Conservation (phyloP, 1,140 invertebrate genomes). For the Holcopasites calliopsidis region DNA sequence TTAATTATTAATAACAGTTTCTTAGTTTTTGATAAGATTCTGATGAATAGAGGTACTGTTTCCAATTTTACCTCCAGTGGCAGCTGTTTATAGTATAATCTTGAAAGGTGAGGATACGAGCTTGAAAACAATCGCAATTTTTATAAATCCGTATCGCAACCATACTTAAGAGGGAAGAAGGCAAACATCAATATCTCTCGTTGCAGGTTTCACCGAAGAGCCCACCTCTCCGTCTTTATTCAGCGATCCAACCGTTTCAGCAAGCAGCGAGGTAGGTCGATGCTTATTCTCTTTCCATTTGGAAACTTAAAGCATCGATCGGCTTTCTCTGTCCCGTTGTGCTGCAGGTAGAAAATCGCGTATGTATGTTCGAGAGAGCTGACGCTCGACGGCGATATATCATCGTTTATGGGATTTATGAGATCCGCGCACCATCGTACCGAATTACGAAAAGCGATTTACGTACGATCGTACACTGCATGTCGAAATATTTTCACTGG, state of each 20-base stretch:
- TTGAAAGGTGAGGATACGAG: no score
- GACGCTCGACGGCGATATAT: constrained; percentile 51
- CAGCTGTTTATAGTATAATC: no score
- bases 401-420: constrained; percentile 65
- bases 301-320: constrained; percentile 52
- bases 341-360: not conserved
- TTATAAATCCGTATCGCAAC: no score
- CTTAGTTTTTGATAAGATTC: no score
- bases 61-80: no score
- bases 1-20: no score
- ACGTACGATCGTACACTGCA: constrained; percentile 46
- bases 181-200: no score
- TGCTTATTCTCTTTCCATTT: constrained; percentile 39
- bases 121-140: no score
- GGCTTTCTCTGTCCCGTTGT: constrained; percentile 40
- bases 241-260: not conserved
- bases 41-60: no score
- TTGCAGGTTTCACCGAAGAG: no score
- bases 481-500: constrained; percentile 51
- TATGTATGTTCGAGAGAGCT: constrained; percentile 22
- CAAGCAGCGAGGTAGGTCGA: not conserved
- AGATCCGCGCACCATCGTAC: constrained; percentile 45
- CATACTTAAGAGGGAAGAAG: no score
- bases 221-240: not conserved
- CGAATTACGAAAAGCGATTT: constrained; percentile 68